phyloP scores from a whole-genome alignment of 1,140 invertebrate genomes.

The Teleopsis dalmanni region DNA sequence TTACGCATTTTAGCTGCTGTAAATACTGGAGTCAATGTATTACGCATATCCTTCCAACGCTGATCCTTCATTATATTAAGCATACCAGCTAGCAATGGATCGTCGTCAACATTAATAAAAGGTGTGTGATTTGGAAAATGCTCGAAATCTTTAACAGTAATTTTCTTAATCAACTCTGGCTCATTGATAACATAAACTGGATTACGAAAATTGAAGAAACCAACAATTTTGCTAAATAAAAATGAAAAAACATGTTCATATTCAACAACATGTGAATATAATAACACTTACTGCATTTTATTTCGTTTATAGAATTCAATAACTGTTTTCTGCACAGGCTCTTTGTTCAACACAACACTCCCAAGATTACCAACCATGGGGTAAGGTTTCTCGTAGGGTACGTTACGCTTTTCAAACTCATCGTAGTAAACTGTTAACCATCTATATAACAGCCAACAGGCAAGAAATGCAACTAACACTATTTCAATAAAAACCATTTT shows the following conservation, averaged over 20 bases:
- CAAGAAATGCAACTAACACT: background rate
- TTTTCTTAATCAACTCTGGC: constrained; percentile 52
- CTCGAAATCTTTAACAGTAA: constrained; percentile 59
- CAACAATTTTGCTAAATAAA: constrained; percentile 48
- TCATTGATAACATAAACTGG: constrained; percentile 52
- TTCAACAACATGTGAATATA: background rate
- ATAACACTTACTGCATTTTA: constrained; percentile 26
- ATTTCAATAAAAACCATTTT: constrained; percentile 1
- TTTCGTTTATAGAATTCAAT: constrained; percentile 26
- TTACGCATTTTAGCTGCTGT: constrained; percentile 52
- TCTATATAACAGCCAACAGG: constrained; percentile 15
- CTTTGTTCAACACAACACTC: constrained; percentile 20
- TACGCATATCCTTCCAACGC: constrained; percentile 51
- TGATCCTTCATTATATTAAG: constrained; percentile 49
- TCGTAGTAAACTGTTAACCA: constrained; percentile 23
- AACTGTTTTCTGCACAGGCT: constrained; percentile 20
- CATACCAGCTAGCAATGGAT: constrained; percentile 50
- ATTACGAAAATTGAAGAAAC: constrained; percentile 47
- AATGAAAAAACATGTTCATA: background rate
- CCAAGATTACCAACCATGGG: constrained; percentile 38
- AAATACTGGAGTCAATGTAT: constrained; percentile 52
- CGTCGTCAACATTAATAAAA: constrained; percentile 44
- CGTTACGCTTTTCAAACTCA: constrained; percentile 34
- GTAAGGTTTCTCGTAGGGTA: constrained; percentile 35
- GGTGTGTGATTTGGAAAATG: constrained; percentile 52